Evolutionary conservation across 2,888 invertebrate genomes (phyloP).

Genomic region (Lasioglossum oenotherae): DNA sequence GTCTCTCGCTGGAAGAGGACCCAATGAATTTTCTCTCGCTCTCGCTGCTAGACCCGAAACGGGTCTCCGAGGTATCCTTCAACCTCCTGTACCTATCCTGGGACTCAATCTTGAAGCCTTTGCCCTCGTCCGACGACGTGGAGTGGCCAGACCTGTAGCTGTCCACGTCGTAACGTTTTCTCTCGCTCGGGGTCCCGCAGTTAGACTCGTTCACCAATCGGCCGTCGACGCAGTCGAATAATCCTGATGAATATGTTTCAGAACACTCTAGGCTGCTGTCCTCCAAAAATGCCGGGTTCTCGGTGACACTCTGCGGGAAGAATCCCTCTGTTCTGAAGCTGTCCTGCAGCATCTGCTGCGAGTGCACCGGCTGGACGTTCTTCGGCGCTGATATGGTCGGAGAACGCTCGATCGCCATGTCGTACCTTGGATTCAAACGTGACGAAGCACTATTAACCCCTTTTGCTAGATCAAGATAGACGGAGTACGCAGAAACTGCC

Average conservation of each 20-base stretch:
- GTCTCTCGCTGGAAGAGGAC: slow-evolving; percentile 76
- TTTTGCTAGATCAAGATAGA: not conserved
- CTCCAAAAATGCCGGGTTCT: slow-evolving; percentile 70
- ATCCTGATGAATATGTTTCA: slow-evolving; percentile 73
- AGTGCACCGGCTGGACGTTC: slow-evolving; percentile 52
- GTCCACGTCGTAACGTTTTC: slow-evolving; percentile 66
- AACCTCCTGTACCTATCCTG: slow-evolving; percentile 66
- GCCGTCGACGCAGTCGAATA: slow-evolving; percentile 80
- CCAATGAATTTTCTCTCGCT: slow-evolving; percentile 77
- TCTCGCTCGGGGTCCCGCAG: slow-evolving; percentile 68
- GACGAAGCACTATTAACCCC: slow-evolving; percentile 22
- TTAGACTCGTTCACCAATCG: slow-evolving; percentile 64
- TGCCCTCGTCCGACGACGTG: slow-evolving; percentile 77
- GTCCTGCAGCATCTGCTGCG: slow-evolving; percentile 70
- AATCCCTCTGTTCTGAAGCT: slow-evolving; percentile 78
- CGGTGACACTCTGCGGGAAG: slow-evolving; percentile 79
- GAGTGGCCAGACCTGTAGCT: slow-evolving; percentile 72
- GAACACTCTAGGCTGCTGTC: slow-evolving; percentile 73
- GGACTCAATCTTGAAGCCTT: slow-evolving; percentile 71
- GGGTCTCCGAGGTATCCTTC: slow-evolving; percentile 68
- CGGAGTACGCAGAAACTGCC: too few species aligned
- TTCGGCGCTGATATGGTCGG: slow-evolving; percentile 70
- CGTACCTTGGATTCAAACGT: slow-evolving; percentile 72
- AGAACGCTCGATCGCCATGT: slow-evolving; percentile 77
- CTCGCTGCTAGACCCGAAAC: slow-evolving; percentile 79